Evolutionary conservation across 2,797 vertebrate genomes (phyloP).

Genomic region (Lycodopsis pacificus): DNA sequence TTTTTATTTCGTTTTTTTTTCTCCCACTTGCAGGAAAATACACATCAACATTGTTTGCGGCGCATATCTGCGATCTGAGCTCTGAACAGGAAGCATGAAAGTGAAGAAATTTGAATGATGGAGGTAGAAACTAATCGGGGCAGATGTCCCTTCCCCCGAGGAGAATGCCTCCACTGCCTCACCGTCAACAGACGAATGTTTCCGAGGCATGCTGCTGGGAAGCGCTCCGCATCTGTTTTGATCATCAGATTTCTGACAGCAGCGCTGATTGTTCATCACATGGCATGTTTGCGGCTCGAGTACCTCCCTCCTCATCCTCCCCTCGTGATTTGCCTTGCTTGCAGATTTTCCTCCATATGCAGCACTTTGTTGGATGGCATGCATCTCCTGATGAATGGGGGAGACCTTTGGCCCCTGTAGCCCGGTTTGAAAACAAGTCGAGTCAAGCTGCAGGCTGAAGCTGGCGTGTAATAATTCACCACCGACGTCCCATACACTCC

Average conservation of each 20-base stretch:
- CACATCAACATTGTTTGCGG: constrained; percentile 33
- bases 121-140: constrained; percentile 53
- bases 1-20: not conserved
- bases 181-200: constrained; percentile 42
- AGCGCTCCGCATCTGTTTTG: constrained; percentile 60
- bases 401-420: constrained; percentile 71
- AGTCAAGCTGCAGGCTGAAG: constrained; percentile 38
- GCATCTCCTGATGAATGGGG: constrained; percentile 74
- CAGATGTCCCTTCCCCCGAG: constrained; percentile 42
- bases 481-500: not conserved
- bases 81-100: constrained; percentile 31
- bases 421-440: constrained; percentile 55
- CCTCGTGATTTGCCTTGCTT: constrained; percentile 64
- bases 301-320: constrained; percentile 33
- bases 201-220: constrained; percentile 53
- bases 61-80: constrained; percentile 25
- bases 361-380: constrained; percentile 70
- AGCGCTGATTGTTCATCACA: constrained; percentile 65
- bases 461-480: constrained; percentile 38
- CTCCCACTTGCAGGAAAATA: constrained; percentile 23
- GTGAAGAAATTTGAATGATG: constrained; percentile 55
- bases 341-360: constrained; percentile 78
- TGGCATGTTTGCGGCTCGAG: constrained; percentile 57
- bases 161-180: constrained; percentile 32
- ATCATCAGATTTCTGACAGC: constrained; percentile 77